Evolutionary conservation across 2,113 vertebrate species (phyloP), one percentile per base, ranked within the genome.

Genomic region (Todiramphus chloris): DNA sequence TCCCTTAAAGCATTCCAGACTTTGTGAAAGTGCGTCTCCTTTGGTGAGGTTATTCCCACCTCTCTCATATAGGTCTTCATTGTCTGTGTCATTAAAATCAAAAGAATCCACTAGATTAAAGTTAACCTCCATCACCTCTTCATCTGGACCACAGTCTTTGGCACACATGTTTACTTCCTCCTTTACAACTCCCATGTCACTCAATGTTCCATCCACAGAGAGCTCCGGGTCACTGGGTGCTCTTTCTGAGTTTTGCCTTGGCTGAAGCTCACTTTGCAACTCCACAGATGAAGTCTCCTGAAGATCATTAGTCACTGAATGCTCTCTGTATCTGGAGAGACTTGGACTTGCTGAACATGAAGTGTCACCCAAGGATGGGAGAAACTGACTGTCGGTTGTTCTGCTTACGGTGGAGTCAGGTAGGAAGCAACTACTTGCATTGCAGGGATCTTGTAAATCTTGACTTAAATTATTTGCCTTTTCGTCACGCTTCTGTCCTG

Each of bases 61-160:
- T 33, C 50, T 79, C 82, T 87, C 95, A 70, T 82, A 31, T 41
- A 81, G 39, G 9, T 94, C 94, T 86, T 94, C 67, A 6, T 43
- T 88, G 41, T 96, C 97, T 8, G 74, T 63, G 37, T 97, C 97
- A 84, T 72, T 97, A 67, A 96, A 97, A 94, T 98, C 97, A 96
- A 98, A 98, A 93, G 91, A 77, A 28, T 90, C 96, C 70, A 96
- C 37, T 11, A 98, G 82, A 92, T 97, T 97, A 81, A 98, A 98
- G 83, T 91, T 97, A 50, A 98, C 82, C n/a, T 98, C 95, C 94
- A 96, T 80, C 60, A 97, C 53, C 11, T 90, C 60, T 28, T 96
- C 91, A 33, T 51, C 77, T 56, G 46, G n/a, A 51, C 37, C 33
- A 20, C 6, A 58, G 51, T 64, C 25, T 25, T 95, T n/a, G 30